phyloP scores from a whole-genome alignment of 2,888 invertebrate genomes.

The Acanthacorydalis orientalis region DNA sequence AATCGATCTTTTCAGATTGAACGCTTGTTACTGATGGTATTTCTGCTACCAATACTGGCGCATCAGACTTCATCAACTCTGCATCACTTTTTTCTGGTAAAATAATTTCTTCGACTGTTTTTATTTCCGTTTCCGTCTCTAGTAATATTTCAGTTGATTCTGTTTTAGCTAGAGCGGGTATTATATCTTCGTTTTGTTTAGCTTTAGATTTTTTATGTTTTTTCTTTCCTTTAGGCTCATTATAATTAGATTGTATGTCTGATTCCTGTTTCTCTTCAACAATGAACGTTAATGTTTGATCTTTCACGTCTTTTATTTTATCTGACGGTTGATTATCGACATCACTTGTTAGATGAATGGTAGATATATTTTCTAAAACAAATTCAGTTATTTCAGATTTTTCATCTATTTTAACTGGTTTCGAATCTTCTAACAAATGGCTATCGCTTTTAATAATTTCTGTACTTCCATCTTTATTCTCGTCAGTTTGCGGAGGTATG shows the following conservation, averaged over 20 bases:
- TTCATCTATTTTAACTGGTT: not conserved
- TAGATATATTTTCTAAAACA: not conserved
- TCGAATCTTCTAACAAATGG: conserved; percentile 3
- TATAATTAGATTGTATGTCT: not conserved
- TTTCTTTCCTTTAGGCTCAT: not conserved
- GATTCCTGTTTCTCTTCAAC: not conserved
- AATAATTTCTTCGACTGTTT: not conserved
- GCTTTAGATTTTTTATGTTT: not conserved
- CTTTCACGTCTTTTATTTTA: not conserved
- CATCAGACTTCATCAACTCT: not conserved
- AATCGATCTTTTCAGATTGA: not conserved
- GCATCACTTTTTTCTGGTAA: not conserved
- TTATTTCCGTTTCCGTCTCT: not conserved
- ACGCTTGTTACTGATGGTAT: not conserved
- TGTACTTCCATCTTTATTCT: conserved; percentile 14
- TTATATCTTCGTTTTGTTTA: not conserved
- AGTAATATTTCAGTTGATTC: not conserved
- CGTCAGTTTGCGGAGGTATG: conserved; percentile 13
- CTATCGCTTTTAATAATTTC: conserved; percentile 6
- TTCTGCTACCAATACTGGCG: not conserved
- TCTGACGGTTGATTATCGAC: not conserved
- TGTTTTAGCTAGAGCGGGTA: not conserved
- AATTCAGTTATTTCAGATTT: not conserved
- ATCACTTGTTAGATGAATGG: not conserved
- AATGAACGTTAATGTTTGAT: too few relatives aligned